These are phyloP conservation scores for Camponotus vicinus DNA, from an alignment of 1,140 invertebrate genomes.

Conservation along the genomic window DNA sequence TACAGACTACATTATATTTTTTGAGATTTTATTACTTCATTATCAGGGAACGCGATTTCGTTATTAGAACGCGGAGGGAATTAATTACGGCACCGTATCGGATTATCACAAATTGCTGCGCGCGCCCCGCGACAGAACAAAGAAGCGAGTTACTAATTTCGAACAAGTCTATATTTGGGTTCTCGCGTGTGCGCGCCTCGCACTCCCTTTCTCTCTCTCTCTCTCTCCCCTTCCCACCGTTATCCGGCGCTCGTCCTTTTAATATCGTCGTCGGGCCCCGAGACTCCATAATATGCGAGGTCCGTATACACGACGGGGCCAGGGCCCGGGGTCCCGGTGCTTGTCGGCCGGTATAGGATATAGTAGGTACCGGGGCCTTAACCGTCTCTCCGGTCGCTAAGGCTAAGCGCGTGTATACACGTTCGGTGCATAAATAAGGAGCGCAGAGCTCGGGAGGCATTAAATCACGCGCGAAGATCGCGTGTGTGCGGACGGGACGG, in stretches of 20 bases:
- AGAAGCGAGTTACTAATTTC: constrained; percentile 80
- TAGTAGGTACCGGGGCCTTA: constrained; percentile 77
- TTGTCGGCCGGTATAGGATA: constrained; percentile 79
- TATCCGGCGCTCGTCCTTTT: constrained; percentile 67
- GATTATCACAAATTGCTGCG: constrained; percentile 55
- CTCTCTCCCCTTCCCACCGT: constrained; percentile 44
- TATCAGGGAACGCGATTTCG: constrained; percentile 25
- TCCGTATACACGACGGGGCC: constrained; percentile 74
- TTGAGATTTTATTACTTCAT: background rate
- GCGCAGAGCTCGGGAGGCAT: constrained; percentile 80
- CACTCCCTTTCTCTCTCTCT: background rate
- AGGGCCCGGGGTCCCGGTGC: constrained; percentile 66
- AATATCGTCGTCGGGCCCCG: constrained; percentile 73
- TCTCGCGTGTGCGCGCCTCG: constrained; percentile 71
- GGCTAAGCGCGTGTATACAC: constrained; percentile 81
- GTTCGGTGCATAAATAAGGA: constrained; percentile 85
- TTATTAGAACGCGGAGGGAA: constrained; percentile 41
- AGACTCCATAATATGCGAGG: constrained; percentile 80
- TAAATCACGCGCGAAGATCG: constrained; percentile 83
- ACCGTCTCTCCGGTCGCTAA: constrained; percentile 74
- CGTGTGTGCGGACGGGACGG: constrained; percentile 71
- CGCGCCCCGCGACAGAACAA: constrained; percentile 69
- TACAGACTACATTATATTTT: background rate
- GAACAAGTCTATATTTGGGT: constrained; percentile 77
- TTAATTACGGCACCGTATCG: constrained; percentile 48